Base-by-base conservation (phyloP, 2,797 vertebrate genomes). In the Okamejei kenojei region DNA sequence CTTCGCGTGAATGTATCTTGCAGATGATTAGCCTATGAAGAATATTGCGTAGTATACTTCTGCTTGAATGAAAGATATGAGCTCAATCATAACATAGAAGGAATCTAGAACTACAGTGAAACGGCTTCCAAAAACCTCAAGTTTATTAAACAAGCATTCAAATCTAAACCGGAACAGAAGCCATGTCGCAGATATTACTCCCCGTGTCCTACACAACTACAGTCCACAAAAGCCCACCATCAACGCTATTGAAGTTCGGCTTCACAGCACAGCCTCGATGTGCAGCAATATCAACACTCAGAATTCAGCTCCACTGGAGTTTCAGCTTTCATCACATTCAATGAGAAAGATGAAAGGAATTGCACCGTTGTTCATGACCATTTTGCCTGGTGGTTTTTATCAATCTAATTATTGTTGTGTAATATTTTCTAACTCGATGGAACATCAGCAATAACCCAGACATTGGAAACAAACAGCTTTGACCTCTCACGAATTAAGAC, bases 401-500 rank as follows among this genome's bases (percentile, higher is more conserved):
- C 58, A 68, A n/a, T 11, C 19, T 65, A 61, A 13, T 63, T 35
- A 63, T 88, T 88, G 82, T 32, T 63, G 82, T 29, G 81, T 63
- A 63, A 84, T 29, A 63, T 17, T 45, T 45, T n/a, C 84, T 68
- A 15, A 17, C 15, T n/a, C 29, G 65, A 88, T 65, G n/a, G n/a
- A 63, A 86, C 61, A 29, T n/a, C 82, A 86, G 82, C 82, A 88
- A 88, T 65, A 58, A 88, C 58, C n/a, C 35, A 29, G 58, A 63
- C n/a, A n/a, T 88, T 68, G 32, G 84, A n/a, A 68, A 32, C 29
- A 88, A 88, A 65, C 11, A 88, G 84, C 84, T 86, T 86, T 86
- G n/a, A 86, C 54, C 82, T 65, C 84, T 88, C 32, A 88, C n/a
- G 68, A 88, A 88, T 88, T 88, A 88, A 88, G n/a, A 88, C 82